Conservation (phyloP, 2,888 invertebrate species). For the Patella caerulea region DNA sequence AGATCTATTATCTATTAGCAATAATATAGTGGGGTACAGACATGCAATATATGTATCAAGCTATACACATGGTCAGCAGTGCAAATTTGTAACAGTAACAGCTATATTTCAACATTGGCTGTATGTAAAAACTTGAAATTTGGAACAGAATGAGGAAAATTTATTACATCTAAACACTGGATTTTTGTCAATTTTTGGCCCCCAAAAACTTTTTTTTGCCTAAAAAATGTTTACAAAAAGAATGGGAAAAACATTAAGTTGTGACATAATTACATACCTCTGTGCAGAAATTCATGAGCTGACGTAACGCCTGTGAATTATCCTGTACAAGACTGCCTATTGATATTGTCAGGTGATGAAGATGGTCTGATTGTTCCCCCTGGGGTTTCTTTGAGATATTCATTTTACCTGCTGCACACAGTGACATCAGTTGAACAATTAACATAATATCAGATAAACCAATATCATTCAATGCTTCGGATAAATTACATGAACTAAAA, state of each 20-base stretch:
- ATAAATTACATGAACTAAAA: slow-evolving; percentile 72
- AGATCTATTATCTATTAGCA: neutral
- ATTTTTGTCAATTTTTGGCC: neutral
- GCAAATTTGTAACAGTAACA: too few relatives aligned
- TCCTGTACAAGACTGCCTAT: slow-evolving; percentile 76
- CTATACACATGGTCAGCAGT: too few relatives aligned
- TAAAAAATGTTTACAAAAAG: neutral
- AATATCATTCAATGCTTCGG: slow-evolving; percentile 72
- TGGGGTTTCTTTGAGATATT: slow-evolving; percentile 60
- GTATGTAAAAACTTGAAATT: too few relatives aligned
- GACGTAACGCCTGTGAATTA: slow-evolving; percentile 75
- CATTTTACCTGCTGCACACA: slow-evolving; percentile 76
- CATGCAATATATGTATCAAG: too few relatives aligned
- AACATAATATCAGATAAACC: slow-evolving; percentile 77
- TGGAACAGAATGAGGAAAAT: too few relatives aligned
- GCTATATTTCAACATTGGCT: too few relatives aligned
- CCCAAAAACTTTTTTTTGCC: too few relatives aligned
- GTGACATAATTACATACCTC: slow-evolving; percentile 66
- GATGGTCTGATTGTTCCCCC: slow-evolving; percentile 35
- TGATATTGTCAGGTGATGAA: slow-evolving; percentile 68
- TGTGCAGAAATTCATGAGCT: slow-evolving; percentile 77
- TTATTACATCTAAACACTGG: neutral
- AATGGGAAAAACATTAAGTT: neutral
- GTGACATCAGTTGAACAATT: slow-evolving; percentile 77
- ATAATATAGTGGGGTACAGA: too few relatives aligned